phyloP scores from a whole-genome alignment of 2,888 invertebrate species.

The Cancer borealis region DNA sequence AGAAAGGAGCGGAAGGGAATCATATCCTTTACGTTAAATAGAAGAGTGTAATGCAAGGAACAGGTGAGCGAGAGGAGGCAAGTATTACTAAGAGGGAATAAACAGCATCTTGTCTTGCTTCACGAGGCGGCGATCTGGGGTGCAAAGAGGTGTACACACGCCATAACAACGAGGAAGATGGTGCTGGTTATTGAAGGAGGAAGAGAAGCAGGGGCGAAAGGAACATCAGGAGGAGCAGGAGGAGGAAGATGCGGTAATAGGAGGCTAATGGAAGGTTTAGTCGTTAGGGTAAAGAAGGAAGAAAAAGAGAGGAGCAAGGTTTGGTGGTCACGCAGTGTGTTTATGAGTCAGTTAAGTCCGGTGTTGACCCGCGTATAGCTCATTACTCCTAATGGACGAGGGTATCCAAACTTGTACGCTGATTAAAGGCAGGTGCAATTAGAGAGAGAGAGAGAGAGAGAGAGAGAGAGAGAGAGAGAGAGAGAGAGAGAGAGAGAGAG shows the following conservation, averaged over 20 bases:
- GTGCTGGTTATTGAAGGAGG: neutral
- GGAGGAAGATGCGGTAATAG: neutral
- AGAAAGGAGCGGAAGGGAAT: neutral
- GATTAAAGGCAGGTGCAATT: neutral
- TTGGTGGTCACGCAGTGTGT: neutral
- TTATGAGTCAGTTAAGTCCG: neutral
- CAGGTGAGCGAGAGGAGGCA: slow-evolving; percentile 10
- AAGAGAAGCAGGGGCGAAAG: neutral
- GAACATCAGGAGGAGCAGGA: neutral
- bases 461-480: slow-evolving; percentile 52
- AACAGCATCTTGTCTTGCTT: neutral
- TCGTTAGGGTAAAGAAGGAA: neutral
- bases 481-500: slow-evolving; percentile 48
- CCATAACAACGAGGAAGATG: neutral
- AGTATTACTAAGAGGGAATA: neutral
- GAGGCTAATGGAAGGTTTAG: neutral
- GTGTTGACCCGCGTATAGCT: neutral
- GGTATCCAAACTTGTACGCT: slow-evolving; percentile 6
- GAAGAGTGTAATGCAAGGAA: neutral
- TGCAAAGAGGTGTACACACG: neutral
- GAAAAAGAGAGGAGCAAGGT: neutral
- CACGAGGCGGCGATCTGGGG: neutral
- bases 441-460: slow-evolving; percentile 50
- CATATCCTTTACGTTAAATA: neutral
- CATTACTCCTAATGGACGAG: neutral